Evolutionary conservation across 37 sponge, comb jelly and placozoan genomes (phyloP).

Genomic region (Spongilla lacustris): DNA sequence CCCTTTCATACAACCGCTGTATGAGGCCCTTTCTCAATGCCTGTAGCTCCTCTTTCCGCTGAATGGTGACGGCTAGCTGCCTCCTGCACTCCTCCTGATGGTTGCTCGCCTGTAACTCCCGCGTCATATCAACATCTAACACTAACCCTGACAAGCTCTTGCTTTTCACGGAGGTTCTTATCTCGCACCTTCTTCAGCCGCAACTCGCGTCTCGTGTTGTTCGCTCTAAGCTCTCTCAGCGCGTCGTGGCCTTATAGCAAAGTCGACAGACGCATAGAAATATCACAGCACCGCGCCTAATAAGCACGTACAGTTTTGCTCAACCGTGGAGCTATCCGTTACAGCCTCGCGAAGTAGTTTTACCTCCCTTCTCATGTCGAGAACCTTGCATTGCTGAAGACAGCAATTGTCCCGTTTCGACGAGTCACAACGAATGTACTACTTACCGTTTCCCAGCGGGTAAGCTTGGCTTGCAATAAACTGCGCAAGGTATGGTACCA

Average conservation of each 20-base stretch:
- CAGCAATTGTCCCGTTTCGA: neutral
- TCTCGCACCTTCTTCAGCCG: conserved; percentile 23
- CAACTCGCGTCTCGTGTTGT: conserved; percentile 23
- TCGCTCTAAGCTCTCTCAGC: conserved; percentile 6
- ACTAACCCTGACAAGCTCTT: neutral
- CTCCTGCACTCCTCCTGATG: neutral
- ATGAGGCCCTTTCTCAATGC: conserved; percentile 6
- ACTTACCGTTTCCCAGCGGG: neutral
- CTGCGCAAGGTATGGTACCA: neutral
- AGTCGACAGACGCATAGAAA: neutral
- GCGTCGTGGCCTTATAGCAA: conserved; percentile 30
- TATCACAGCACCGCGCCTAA: neutral
- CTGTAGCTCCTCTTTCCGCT: neutral
- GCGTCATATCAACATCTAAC: neutral
- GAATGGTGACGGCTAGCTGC: neutral
- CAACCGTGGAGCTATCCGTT: neutral
- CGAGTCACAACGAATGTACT: neutral
- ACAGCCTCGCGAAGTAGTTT: neutral
- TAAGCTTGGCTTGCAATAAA: neutral
- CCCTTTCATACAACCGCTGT: neutral
- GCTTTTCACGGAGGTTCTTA: conserved; percentile 38
- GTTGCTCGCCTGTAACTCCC: too few species aligned
- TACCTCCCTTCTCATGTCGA: neutral
- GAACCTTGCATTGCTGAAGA: neutral
- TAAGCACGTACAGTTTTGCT: neutral